Evolutionary conservation across 1,140 invertebrate species (phyloP).

Genomic region (Kradibia gibbosae): DNA sequence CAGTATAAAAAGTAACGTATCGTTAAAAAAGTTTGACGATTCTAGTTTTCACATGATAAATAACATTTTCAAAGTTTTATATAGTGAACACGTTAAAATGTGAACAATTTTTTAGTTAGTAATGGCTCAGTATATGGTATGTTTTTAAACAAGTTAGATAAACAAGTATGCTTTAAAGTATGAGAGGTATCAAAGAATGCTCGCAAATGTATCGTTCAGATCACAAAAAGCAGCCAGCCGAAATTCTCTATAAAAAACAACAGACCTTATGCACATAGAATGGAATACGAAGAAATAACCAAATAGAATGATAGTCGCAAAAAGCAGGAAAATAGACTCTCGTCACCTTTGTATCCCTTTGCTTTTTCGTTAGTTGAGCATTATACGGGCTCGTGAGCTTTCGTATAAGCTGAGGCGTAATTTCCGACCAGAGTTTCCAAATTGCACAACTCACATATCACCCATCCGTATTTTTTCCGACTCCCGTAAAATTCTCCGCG

Average conservation of each 20-base stretch:
- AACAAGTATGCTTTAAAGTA: neutral
- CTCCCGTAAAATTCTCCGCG: constrained; percentile 18
- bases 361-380: neutral
- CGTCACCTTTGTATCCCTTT: constrained; percentile 5
- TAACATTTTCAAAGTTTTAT: no score
- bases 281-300: neutral
- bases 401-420: constrained; percentile 2
- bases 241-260: neutral
- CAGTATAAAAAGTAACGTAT: no score
- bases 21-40: no score
- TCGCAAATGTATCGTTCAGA: neutral
- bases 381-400: neutral
- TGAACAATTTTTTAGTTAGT: no score
- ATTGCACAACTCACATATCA: constrained; percentile 34
- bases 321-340: constrained; percentile 14
- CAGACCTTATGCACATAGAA: neutral
- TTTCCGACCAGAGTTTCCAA: constrained; percentile 45
- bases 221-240: neutral
- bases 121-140: no score
- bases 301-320: neutral
- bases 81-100: no score
- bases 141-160: no score
- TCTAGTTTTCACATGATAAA: no score
- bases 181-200: neutral
- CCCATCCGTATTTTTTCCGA: neutral